Base-by-base conservation (phyloP, 2,888 invertebrate species). In the Pseudococcus longispinus region DNA sequence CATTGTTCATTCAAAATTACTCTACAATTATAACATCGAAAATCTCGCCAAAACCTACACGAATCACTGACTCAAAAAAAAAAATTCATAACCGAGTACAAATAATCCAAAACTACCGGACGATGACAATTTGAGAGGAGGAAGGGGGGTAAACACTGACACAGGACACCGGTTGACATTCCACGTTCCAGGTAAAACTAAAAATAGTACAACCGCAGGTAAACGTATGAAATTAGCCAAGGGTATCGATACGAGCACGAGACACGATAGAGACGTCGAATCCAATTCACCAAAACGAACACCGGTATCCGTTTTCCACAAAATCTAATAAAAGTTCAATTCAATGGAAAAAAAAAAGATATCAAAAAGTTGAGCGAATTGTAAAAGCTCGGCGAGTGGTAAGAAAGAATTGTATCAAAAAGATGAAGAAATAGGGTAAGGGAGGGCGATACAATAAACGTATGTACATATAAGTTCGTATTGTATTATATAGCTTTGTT, bases 1-100 rank as follows among this genome's bases (percentile, higher is more conserved):
- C 84, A 60, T 84, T 84, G 83, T 83, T 83, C 13, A 60, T 60
- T 60, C 20, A 60, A 55, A 60, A 60, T 60, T 60, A 60, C 60
- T 60, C 60, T 60, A 23, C 60, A 60, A 60, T 60, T 60, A 60
- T 60, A 60, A 0, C 60, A 60, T 60, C 60, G 9, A 60, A 60
- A 60, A 60, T 60, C 60, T 60, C 60, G 60, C 13, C 23, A 60
- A 60, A 60, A 60, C 60, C 60, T 60, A 60, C 60, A 60, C 60
- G 60, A 60, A 60, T 60, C 60, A 60, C 20, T 60, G 13, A 23
- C 15, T 60, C 15, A 23, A 23, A 60, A 60, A 51, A 18, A 51
- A 15, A 60, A 23, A 60, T 60, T 51, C 51, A 51, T 51, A 51
- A 51, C 15, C 51, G n/a, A 6, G n/a, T n/a, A 51, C 51, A 51